Percentiles rank a stretch among this genome's conserved stretches.
Evolutionary conservation across 2,797 vertebrate genomes (phyloP).

Genomic region (Aplochiton taeniatus): DNA sequence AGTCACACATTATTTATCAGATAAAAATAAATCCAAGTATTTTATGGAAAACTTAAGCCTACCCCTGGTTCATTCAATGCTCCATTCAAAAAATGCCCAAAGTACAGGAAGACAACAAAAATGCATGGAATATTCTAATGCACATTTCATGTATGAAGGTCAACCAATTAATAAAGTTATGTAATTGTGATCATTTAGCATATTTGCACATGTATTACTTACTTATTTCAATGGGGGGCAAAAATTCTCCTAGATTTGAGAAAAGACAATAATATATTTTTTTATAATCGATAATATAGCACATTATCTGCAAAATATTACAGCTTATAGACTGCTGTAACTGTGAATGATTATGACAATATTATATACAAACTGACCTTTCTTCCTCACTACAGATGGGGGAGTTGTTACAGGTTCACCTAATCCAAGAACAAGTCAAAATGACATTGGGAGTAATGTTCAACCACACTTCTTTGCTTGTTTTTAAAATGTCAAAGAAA

Average conservation of each 20-base stretch:
- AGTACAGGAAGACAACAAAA: not conserved
- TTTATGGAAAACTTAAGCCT: too few relatives aligned
- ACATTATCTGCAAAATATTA: not conserved
- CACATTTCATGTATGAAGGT: not conserved
- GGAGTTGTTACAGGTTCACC: constrained; percentile 25
- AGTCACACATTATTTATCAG: too few relatives aligned
- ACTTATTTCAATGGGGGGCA: constrained; percentile 74
- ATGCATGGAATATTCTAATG: not conserved
- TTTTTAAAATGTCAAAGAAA: not conserved
- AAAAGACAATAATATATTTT: not conserved
- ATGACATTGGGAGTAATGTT: too few relatives aligned
- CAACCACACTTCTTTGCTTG: too few relatives aligned
- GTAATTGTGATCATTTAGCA: not conserved
- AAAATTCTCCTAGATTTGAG: constrained; percentile 64
- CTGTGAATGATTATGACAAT: not conserved
- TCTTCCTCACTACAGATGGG: constrained; percentile 61
- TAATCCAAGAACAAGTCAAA: constrained; percentile 43
- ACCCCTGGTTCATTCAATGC: too few relatives aligned
- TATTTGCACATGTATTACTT: constrained; percentile 28
- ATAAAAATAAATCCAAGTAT: too few relatives aligned
- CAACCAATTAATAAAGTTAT: not conserved
- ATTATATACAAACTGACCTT: constrained; percentile 58
- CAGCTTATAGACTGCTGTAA: not conserved
- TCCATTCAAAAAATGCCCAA: too few relatives aligned
- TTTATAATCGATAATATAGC: not conserved